phyloP scores from a whole-genome alignment of 1,140 invertebrate genomes.

The Papilio glaucus region DNA sequence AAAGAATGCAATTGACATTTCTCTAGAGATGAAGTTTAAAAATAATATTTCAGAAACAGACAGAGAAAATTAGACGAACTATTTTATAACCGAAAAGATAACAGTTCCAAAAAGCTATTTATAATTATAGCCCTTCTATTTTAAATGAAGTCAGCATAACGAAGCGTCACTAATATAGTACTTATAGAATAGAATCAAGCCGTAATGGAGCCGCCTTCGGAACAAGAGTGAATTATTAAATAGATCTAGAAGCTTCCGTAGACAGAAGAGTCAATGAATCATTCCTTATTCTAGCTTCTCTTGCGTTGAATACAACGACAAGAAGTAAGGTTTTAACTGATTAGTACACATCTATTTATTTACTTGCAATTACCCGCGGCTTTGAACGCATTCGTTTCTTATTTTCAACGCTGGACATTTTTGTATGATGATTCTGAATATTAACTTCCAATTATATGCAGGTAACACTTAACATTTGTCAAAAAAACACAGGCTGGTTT shows the following conservation, averaged over 20 bases:
- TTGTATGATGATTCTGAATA: too few relatives aligned
- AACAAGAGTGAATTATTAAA: neutral
- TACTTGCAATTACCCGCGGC: too few relatives aligned
- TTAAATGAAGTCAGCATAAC: slow-evolving; percentile 3
- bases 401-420: too few relatives aligned
- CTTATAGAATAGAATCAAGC: slow-evolving; percentile 2
- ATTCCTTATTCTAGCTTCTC: neutral
- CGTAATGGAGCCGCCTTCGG: neutral
- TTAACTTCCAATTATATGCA: too few relatives aligned
- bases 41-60: neutral
- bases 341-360: neutral
- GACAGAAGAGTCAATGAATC: neutral
- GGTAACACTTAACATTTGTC: too few relatives aligned
- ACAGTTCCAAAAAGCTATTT: neutral
- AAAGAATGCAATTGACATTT: too few relatives aligned
- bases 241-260: neutral
- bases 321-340: neutral
- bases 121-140: neutral
- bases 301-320: neutral
- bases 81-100: neutral
- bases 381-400: too few relatives aligned
- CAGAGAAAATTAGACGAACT: neutral
- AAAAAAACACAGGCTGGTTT: too few relatives aligned
- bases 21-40: neutral
- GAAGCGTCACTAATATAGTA: neutral